phyloP scores from a whole-genome alignment of 2,888 invertebrate species.

The Epistrophe eligans region DNA sequence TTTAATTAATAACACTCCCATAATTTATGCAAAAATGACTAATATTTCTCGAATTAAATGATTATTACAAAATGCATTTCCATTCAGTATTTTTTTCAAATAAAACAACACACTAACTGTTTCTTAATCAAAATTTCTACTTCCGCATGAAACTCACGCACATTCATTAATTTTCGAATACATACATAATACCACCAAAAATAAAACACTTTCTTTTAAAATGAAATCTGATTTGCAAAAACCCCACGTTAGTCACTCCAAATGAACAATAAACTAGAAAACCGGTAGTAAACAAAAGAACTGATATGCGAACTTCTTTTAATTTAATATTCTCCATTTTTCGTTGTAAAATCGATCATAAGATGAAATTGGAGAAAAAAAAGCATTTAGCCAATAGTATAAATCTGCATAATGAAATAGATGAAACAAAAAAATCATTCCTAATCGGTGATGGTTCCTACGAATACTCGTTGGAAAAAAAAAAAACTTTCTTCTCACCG shows the following conservation, averaged over 20 bases:
- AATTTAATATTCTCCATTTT: neutral
- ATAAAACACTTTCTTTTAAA: conserved; percentile 44
- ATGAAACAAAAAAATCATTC: neutral
- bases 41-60: neutral
- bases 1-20: neutral
- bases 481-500: conserved; percentile 69
- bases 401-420: conserved; percentile 1
- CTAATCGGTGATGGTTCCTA: neutral
- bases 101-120: neutral
- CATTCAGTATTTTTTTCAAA: neutral
- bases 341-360: conserved; percentile 13
- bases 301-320: conserved; percentile 29
- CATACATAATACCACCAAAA: neutral
- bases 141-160: conserved; percentile 20
- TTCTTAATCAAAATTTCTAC: conserved; percentile 10
- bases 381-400: neutral
- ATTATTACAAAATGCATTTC: conserved; percentile 19
- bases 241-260: conserved; percentile 7
- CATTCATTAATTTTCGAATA: neutral
- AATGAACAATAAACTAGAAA: conserved; percentile 11
- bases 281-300: conserved; percentile 49
- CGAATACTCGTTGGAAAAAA: neutral
- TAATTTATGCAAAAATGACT: conserved; percentile 22
- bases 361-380: neutral
- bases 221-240: conserved; percentile 29